A percentile compares a stretch with the other conserved stretches of the same genome.
These are phyloP conservation scores for Hirtodrosophila cameraria DNA, from an alignment of 2,888 invertebrate genomes.

Conservation along the genomic window DNA sequence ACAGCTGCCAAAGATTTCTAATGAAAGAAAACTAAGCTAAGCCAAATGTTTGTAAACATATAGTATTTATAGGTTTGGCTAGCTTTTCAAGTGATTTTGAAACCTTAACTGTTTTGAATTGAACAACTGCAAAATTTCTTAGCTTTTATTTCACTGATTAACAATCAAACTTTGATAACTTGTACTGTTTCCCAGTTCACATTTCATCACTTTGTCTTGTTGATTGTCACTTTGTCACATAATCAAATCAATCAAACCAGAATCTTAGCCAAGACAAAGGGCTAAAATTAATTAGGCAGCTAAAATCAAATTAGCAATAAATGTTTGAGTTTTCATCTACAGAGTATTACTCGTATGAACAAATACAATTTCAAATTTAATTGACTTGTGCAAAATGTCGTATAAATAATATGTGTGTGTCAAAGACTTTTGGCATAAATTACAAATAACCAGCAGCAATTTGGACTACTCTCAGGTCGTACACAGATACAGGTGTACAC, in stretches of 20 bases:
- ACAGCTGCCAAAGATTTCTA: constrained; percentile 10
- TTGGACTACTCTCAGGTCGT: constrained; percentile 12
- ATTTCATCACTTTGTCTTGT: constrained; percentile 13
- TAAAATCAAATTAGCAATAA: constrained; percentile 38
- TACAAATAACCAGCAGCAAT: constrained; percentile 33
- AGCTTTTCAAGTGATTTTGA: not conserved
- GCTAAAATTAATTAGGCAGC: constrained; percentile 41
- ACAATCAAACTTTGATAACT: not conserved
- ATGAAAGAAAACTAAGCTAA: constrained; percentile 3
- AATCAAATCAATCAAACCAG: constrained; percentile 31
- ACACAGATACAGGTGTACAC: not conserved
- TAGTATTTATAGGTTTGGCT: too few relatives aligned
- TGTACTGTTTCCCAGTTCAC: not conserved
- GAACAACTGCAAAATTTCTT: too few relatives aligned
- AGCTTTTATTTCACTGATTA: too few relatives aligned
- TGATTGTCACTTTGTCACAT: constrained; percentile 9
- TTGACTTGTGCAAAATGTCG: constrained; percentile 35
- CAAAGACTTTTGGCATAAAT: constrained; percentile 43
- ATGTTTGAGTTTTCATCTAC: not conserved
- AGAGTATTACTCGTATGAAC: constrained; percentile 5
- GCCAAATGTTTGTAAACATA: not conserved
- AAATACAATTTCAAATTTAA: constrained; percentile 34
- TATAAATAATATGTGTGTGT: constrained; percentile 18
- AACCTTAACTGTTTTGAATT: not conserved
- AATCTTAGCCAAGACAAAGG: constrained; percentile 6